Base-by-base conservation (phyloP, 92 coral and sea anemone genomes). In the Micromussa lordhowensis region DNA sequence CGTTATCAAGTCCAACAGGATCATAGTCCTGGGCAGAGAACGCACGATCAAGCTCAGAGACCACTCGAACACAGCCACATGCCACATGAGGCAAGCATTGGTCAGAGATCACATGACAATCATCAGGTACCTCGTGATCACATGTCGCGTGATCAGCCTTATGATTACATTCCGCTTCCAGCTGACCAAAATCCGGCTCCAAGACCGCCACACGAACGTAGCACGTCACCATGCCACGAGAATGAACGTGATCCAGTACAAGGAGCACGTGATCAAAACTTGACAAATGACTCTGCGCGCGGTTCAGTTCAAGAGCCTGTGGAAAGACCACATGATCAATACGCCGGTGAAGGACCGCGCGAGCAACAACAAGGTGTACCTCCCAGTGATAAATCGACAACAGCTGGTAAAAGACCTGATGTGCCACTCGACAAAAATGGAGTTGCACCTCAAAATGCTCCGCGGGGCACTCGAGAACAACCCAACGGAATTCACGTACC, bases 271-370 rank as follows among this genome's bases (percentile, higher is more conserved):
- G 88, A 75, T 38, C 82, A 74, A 40, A 77, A 61, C 66, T 36
- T 66, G 82, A 48, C 61, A 78, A 44, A 22, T 66, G 83, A 86
- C 48, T 44, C 38, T 78, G 64, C 2, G 64, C 75, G 9, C 26
- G 82, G 48, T 77, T 64, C 64, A 78, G 17, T 44, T 29, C 83
- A 44, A 26, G 80, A 84, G 54, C n/a, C 68, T 18, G 32, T n/a
- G 14, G 89, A 86, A 77, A 40, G 75, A 31, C 31, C 64, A 64
- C 88, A 36, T 31, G 82, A 85, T 29, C 88, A 75, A 79, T 86
- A 86, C 59, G 89, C 89, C 21, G 89, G 89, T 44, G 89, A 86
- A 30, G 89, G 89, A 28, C 89, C 89, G 5, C 89, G 82, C 8
- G 88, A 84, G 58, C 88, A 73, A 18, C 88, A 64, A 55, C 81